Evolutionary conservation across 2,797 vertebrate genomes (phyloP).

Genomic region (Microctenopoma stevenorrisi): DNA sequence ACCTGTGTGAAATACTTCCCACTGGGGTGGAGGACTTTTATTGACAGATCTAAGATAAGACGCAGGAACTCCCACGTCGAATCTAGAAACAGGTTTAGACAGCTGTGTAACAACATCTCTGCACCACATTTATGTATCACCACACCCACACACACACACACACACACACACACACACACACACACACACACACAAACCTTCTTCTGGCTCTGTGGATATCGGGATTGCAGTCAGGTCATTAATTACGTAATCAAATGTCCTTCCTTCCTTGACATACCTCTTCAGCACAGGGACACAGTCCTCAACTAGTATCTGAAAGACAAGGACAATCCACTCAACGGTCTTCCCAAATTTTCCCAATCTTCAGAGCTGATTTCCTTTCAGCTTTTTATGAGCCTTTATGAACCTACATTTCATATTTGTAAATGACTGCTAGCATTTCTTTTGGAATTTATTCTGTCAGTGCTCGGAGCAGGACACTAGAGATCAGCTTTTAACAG

Average conservation of each 20-base stretch:
- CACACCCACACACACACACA: too few species aligned
- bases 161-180: neutral
- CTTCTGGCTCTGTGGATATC: slow-evolving; percentile 96
- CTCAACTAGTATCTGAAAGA: slow-evolving; percentile 91
- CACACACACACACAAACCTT: slow-evolving; percentile 82
- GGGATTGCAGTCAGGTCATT: slow-evolving; percentile 98
- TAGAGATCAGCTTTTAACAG: neutral
- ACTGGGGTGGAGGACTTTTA: slow-evolving; percentile 92
- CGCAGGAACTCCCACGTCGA: slow-evolving; percentile 97
- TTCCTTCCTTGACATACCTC: slow-evolving; percentile 95
- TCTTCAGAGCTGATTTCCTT: too few species aligned
- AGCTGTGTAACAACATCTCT: neutral
- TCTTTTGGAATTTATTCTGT: too few species aligned
- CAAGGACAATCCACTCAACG: neutral
- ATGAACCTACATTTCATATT: neutral
- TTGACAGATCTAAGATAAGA: slow-evolving; percentile 96
- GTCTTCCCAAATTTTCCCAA: too few species aligned
- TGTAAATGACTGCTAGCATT: neutral
- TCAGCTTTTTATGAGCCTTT: too few species aligned
- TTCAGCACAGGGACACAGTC: slow-evolving; percentile 98
- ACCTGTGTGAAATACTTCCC: slow-evolving; percentile 99
- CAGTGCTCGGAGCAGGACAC: neutral
- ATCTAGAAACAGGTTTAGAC: slow-evolving; percentile 77
- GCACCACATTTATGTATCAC: neutral
- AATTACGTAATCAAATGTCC: slow-evolving; percentile 96